Evolutionary conservation across 2,113 vertebrate genomes (phyloP), one percentile per base, ranked within the genome.

Genomic region (Hoplias malabaricus): DNA sequence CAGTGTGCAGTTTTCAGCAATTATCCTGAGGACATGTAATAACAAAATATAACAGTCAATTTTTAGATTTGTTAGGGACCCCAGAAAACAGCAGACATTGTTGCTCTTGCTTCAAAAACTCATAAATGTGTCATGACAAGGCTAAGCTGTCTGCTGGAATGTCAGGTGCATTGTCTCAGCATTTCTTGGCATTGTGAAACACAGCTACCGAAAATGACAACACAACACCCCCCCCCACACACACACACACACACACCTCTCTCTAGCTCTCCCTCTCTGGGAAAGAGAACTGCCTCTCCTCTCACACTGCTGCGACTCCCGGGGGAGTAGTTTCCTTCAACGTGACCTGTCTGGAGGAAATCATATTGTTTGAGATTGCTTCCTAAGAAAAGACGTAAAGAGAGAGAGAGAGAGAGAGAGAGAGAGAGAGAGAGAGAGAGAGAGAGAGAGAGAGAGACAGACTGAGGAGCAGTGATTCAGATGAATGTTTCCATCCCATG

Each of bases 291-390:
- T 67, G 36, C 23, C 25, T 69, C 54, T 65, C 76, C 38, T 72
- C 57, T 78, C 40, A 79, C 80, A 78, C 54, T 36, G 48, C 54
- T 36, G 38, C 48, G 81, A 78, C 65, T 43, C 54, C 34, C 56
- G 43, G 63, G 57, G 79, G 21, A 72, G 67, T 48, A 21, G 27
- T 74, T 80, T 80, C 71, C 71, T 62, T 56, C 75, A 79, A 59
- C 43, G 79, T 80, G 50, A 54, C 77, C 61, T 75, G 67, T 75
- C 72, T 81, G 57, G 57, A 84, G 84, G 83, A 87, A 87, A 84
- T 82, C 78, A 85, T 85, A 85, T 85, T 85, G 86, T 84, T 83
- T 77, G 29, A 81, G 66, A 87, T 87, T 85, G 80, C 84, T 87
- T 87, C 84, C 84, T 87, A 83, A 78, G 65, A 85, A 36, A 79